These are phyloP conservation scores for Brachyrhaphis roseni DNA, from an alignment of 2,797 vertebrate genomes.

Conservation along the genomic window DNA sequence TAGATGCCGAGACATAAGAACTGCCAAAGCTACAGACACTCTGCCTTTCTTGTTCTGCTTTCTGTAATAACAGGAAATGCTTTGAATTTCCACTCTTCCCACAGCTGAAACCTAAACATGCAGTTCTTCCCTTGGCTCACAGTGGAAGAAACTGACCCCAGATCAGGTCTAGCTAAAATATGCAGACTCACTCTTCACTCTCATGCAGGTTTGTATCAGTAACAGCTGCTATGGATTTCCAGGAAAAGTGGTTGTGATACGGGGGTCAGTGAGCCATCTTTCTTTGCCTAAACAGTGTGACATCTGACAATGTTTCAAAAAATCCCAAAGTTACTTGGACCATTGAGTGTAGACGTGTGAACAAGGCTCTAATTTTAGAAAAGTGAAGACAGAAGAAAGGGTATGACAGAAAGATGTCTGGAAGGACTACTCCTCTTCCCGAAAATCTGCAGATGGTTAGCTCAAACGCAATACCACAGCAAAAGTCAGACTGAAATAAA, in stretches of 20 bases:
- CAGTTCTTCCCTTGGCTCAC: constrained; percentile 23
- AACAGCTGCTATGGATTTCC: constrained; percentile 5
- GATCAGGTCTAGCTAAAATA: constrained; percentile 17
- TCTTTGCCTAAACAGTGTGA: constrained; percentile 12
- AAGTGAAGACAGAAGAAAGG: background rate
- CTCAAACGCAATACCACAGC: constrained; percentile 6
- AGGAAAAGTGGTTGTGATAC: constrained; percentile 6
- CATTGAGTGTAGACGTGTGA: constrained; percentile 22
- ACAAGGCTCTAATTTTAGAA: constrained; percentile 6
- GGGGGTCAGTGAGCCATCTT: constrained; percentile 13
- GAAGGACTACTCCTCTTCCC: constrained; percentile 13
- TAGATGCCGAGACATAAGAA: background rate
- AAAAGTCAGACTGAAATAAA: constrained; percentile 36
- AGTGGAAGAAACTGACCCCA: constrained; percentile 23
- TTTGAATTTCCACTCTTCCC: constrained; percentile 16
- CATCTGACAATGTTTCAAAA: constrained; percentile 23
- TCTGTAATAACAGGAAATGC: constrained; percentile 46
- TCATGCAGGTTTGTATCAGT: background rate
- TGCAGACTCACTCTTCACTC: background rate
- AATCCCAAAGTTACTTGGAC: background rate
- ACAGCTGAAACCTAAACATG: constrained; percentile 18
- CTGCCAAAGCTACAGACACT: constrained; percentile 20
- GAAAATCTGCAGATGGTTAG: background rate
- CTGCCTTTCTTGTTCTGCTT: constrained; percentile 1
- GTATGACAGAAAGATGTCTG: constrained; percentile 6